phyloP scores from a whole-genome alignment of 2,888 invertebrate species.

The Epirrita christyi region DNA sequence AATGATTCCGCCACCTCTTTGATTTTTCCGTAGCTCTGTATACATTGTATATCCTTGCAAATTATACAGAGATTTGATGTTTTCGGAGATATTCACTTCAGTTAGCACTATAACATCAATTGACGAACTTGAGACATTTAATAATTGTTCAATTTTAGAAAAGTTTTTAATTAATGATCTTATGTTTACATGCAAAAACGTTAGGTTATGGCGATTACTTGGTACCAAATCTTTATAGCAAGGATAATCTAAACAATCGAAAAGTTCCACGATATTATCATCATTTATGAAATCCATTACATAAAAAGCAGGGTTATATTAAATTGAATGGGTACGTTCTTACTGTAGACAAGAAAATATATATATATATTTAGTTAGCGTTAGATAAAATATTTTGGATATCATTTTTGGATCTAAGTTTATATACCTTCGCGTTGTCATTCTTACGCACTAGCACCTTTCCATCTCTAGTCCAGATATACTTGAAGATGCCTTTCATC shows the following conservation, averaged over 20 bases:
- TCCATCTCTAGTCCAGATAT: neutral
- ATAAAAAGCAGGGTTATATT: neutral
- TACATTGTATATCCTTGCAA: conserved; percentile 7
- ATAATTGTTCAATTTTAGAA: neutral
- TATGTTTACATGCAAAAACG: conserved; percentile 1
- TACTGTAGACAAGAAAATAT: too few species aligned
- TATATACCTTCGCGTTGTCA: neutral
- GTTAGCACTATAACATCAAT: neutral
- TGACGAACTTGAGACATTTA: neutral
- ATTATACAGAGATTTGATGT: neutral
- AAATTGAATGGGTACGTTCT: neutral
- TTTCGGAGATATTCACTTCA: neutral
- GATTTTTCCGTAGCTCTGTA: neutral
- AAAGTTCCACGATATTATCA: neutral
- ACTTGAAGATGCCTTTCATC: conserved; percentile 1
- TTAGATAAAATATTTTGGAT: neutral
- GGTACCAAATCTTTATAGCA: neutral
- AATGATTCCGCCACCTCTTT: conserved; percentile 10
- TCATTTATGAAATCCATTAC: neutral
- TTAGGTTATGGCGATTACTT: neutral
- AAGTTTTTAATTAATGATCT: conserved; percentile 1
- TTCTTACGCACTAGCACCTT: conserved; percentile 3
- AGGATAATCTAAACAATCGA: neutral
- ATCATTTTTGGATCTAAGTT: neutral
- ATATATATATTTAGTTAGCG: neutral